Conservation (phyloP, 2,113 vertebrate genomes). For the Cyanoliseus patagonus region DNA sequence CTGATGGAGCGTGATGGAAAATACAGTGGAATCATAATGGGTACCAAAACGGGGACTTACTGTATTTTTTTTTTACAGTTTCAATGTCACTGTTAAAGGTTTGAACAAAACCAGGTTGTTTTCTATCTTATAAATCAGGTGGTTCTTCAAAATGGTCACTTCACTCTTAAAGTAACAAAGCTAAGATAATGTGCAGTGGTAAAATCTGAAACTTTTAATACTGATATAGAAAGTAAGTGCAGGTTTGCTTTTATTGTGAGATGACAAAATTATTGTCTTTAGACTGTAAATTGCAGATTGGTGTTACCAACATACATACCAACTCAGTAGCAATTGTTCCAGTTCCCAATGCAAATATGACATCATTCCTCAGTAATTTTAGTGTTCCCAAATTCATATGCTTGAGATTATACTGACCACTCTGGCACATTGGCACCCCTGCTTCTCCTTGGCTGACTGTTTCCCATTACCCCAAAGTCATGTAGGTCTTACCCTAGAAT, state of each 20-base stretch:
- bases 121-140: not conserved
- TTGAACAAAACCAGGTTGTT: not conserved
- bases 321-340: not conserved
- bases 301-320: not conserved
- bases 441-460: not conserved
- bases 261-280: not conserved
- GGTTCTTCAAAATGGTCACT: not conserved
- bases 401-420: not conserved
- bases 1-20: not conserved
- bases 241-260: not conserved
- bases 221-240: not conserved
- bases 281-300: not conserved
- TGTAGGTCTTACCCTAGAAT: not conserved
- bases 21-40: not conserved
- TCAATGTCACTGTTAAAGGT: not conserved
- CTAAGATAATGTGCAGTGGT: not conserved
- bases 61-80: not conserved
- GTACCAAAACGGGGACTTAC: not conserved
- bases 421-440: not conserved
- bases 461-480: not conserved
- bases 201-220: not conserved
- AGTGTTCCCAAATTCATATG: not conserved
- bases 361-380: not conserved
- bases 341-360: not conserved
- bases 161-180: not conserved